Conservation (phyloP, 2,888 invertebrate species). For the Ectemnius continuus region DNA sequence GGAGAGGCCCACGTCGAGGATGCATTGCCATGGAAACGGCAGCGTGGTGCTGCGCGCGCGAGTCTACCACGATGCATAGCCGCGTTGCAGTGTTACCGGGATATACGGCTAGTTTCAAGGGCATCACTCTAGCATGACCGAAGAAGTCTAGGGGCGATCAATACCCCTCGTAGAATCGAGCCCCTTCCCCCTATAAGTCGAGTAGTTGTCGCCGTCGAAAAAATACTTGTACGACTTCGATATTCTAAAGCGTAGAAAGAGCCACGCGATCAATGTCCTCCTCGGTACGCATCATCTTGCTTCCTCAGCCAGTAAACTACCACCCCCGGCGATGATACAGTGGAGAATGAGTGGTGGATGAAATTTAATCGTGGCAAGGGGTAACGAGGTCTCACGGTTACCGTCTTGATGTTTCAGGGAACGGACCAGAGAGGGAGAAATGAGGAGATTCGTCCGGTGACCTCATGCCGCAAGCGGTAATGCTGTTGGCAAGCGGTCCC, state of each 20-base stretch:
- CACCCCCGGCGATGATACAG: background rate
- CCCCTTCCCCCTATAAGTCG: background rate
- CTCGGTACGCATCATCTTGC: background rate
- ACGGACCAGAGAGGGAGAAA: slow-evolving; percentile 50
- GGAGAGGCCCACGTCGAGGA: slow-evolving; percentile 49
- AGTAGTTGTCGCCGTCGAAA: background rate
- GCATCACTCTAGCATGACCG: slow-evolving; percentile 32
- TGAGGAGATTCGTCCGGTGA: slow-evolving; percentile 65
- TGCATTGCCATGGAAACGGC: slow-evolving; percentile 62
- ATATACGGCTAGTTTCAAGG: slow-evolving; percentile 49
- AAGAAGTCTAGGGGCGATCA: slow-evolving; percentile 38
- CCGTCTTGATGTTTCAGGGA: slow-evolving; percentile 43
- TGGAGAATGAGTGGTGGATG: background rate
- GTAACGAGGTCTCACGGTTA: background rate
- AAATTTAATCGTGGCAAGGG: background rate
- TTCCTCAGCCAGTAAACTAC: background rate
- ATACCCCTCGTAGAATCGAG: slow-evolving; percentile 24
- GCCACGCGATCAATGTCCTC: too few relatives aligned
- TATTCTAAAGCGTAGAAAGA: too few relatives aligned
- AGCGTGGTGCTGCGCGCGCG: slow-evolving; percentile 31
- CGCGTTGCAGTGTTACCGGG: slow-evolving; percentile 29
- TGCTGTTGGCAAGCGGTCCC: slow-evolving; percentile 73
- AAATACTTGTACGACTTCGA: background rate
- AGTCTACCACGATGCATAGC: slow-evolving; percentile 31
- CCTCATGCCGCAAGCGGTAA: slow-evolving; percentile 65